A percentile compares a stretch with the other conserved stretches of the same genome.
phyloP scores from a whole-genome alignment of 2,113 vertebrate genomes.

The Crotalus helleri region DNA sequence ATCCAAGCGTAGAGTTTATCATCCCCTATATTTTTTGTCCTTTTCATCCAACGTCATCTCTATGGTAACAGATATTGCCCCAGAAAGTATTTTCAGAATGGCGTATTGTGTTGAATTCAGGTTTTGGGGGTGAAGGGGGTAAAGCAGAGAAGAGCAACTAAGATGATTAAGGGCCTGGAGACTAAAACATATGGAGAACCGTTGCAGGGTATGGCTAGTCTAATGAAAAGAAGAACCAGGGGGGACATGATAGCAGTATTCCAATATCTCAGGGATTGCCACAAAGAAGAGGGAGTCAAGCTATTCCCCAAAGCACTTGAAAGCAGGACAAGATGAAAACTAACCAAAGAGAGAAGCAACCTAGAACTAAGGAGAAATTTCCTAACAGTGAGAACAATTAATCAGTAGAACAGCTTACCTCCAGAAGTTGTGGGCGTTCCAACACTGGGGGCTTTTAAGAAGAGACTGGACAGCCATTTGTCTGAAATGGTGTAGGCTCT shows the following conservation, averaged over 20 bases:
- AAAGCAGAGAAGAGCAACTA: constrained; percentile 46
- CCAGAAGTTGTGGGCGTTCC: not conserved
- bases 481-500: too few species aligned
- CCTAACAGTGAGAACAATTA: not conserved
- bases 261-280: not conserved
- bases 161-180: constrained; percentile 19
- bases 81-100: constrained; percentile 84
- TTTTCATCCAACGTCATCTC: constrained; percentile 89
- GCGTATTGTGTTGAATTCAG: constrained; percentile 75
- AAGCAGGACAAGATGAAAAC: not conserved
- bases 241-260: not conserved
- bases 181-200: not conserved
- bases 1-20: constrained; percentile 80
- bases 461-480: too few species aligned
- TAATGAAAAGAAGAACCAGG: not conserved
- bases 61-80: constrained; percentile 85
- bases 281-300: not conserved
- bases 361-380: not conserved
- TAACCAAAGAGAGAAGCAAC: not conserved
- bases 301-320: not conserved
- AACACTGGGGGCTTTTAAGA: too few species aligned
- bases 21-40: constrained; percentile 86
- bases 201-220: not conserved
- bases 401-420: not conserved
- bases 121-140: too few species aligned